These are phyloP conservation scores for Glaucidium brasilianum DNA, from an alignment of 2,113 vertebrate species.

Conservation along the genomic window DNA sequence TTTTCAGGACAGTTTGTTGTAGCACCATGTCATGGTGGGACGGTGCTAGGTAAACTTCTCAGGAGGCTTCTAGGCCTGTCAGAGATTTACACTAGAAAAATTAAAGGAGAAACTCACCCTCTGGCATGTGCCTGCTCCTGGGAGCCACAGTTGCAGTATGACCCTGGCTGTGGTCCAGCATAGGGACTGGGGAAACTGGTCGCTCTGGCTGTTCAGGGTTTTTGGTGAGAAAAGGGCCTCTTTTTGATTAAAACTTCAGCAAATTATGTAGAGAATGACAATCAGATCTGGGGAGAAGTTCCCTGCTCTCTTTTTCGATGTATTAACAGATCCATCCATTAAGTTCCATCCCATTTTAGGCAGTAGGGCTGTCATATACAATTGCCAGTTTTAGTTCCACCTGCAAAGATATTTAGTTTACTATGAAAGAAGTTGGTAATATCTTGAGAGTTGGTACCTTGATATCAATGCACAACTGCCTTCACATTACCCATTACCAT, in stretches of 20 bases:
- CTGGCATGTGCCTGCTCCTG: not conserved
- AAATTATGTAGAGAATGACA: not conserved
- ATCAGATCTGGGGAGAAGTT: not conserved
- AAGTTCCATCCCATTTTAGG: not conserved
- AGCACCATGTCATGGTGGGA: not conserved
- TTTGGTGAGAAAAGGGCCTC: not conserved
- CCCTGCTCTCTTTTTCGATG: not conserved
- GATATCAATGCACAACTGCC: not conserved
- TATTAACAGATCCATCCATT: not conserved
- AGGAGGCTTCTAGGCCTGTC: not conserved
- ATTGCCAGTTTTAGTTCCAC: not conserved
- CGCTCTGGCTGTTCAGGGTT: not conserved
- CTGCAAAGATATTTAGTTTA: not conserved
- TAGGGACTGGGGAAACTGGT: not conserved
- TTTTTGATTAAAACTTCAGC: not conserved
- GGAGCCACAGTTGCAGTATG: not conserved
- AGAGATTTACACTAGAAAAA: not conserved
- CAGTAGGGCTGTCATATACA: accelerated
- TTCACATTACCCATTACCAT: not conserved
- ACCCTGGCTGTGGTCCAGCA: not conserved
- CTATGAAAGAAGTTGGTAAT: not conserved
- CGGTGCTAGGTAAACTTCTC: not conserved
- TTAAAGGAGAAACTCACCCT: not conserved
- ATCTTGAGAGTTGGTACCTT: not conserved
- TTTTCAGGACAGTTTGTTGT: not conserved